Conservation (phyloP, 2,888 invertebrate species). For the Onthophagus sagittarius region DNA sequence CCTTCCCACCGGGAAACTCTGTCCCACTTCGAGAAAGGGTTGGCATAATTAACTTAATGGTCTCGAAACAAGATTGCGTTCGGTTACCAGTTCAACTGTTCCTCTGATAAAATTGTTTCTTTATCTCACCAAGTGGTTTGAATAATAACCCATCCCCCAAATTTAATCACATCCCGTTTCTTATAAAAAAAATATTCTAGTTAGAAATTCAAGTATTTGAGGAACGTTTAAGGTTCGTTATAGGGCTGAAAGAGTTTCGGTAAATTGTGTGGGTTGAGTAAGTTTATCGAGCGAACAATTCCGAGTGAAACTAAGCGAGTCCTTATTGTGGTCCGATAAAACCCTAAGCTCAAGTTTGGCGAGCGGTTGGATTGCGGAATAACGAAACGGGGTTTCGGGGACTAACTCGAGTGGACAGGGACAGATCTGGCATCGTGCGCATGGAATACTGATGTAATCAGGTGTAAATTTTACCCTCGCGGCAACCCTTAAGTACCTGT, state of each 20-base stretch:
- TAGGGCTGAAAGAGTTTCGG: background rate
- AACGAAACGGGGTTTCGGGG: constrained; percentile 40
- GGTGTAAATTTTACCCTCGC: constrained; percentile 34
- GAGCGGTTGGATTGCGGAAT: constrained; percentile 33
- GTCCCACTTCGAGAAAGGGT: constrained; percentile 41
- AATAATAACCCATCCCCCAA: constrained; percentile 33
- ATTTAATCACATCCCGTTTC: no score
- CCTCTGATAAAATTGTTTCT: constrained; percentile 48
- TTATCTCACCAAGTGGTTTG: constrained; percentile 41
- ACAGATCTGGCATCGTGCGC: constrained; percentile 40
- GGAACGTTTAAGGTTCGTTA: background rate
- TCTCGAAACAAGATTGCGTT: constrained; percentile 52
- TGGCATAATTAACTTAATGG: constrained; percentile 50
- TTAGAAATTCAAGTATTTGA: background rate
- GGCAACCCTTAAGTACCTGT: constrained; percentile 38
- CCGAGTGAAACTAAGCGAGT: constrained; percentile 29
- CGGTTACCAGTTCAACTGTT: constrained; percentile 49
- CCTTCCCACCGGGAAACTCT: background rate
- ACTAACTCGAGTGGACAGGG: constrained; percentile 38
- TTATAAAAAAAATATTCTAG: no score
- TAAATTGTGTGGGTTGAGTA: background rate
- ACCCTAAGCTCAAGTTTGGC: constrained; percentile 30
- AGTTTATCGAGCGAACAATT: constrained; percentile 14
- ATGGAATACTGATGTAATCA: constrained; percentile 46
- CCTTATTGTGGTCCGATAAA: constrained; percentile 31